Evolutionary conservation across 2,888 invertebrate species (phyloP).

Genomic region (Lordiphosa fenestrarum): DNA sequence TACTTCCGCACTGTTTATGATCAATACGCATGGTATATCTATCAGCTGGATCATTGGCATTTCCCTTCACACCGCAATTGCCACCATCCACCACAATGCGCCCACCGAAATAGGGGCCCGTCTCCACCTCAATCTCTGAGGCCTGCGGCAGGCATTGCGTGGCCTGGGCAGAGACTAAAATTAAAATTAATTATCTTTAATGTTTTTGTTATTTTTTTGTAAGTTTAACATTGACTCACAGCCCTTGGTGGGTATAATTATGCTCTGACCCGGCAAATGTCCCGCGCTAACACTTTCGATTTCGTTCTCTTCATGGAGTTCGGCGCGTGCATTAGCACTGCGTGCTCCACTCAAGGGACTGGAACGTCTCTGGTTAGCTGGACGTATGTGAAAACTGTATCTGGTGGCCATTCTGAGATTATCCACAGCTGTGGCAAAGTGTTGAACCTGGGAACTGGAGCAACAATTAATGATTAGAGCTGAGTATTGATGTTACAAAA

Average conservation of each 20-base stretch:
- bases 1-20: constrained; percentile 87
- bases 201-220: neutral
- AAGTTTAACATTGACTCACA: constrained; percentile 83
- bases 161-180: constrained; percentile 89
- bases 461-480: neutral
- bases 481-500: neutral
- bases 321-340: constrained; percentile 76
- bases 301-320: constrained; percentile 79
- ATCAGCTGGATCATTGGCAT: constrained; percentile 86
- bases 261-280: constrained; percentile 84
- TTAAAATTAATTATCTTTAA: neutral
- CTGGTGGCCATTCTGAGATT: constrained; percentile 91
- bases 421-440: constrained; percentile 84
- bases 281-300: constrained; percentile 70
- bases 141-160: constrained; percentile 90
- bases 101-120: constrained; percentile 90
- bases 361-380: constrained; percentile 79
- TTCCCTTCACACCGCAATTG: constrained; percentile 87
- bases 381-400: constrained; percentile 89
- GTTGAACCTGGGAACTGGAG: constrained; percentile 72
- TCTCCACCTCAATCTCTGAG: constrained; percentile 90
- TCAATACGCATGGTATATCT: constrained; percentile 88
- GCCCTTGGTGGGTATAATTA: constrained; percentile 90
- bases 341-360: constrained; percentile 74
- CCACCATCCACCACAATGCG: constrained; percentile 88